A percentile compares a stretch with the other conserved stretches of the same genome.
Evolutionary conservation across 2,888 invertebrate genomes (phyloP).

Genomic region (Syrista parreyssii): DNA sequence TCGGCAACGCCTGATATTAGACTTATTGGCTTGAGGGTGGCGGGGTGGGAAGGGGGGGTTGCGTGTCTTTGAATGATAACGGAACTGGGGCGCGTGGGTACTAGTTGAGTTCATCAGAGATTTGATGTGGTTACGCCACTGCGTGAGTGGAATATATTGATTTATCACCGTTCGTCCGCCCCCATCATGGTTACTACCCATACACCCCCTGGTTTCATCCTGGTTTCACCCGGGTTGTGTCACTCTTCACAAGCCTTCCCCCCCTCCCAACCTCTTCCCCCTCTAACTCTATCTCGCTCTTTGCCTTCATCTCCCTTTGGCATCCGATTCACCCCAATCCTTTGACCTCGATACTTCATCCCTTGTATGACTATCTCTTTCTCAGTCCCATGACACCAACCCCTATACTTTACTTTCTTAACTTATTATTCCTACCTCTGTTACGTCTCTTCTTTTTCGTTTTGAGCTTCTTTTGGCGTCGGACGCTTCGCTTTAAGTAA

Average conservation of each 20-base stretch:
- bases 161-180: slow-evolving; percentile 45
- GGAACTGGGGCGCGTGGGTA: slow-evolving; percentile 29
- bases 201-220: too few relatives aligned
- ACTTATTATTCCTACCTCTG: too few relatives aligned
- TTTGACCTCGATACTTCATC: too few relatives aligned
- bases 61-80: slow-evolving; percentile 22
- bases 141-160: slow-evolving; percentile 60
- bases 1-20: background rate
- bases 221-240: too few relatives aligned
- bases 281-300: slow-evolving; percentile 4
- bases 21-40: background rate
- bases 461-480: too few relatives aligned
- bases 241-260: background rate
- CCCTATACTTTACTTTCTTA: too few relatives aligned
- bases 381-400: too few relatives aligned
- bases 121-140: slow-evolving; percentile 52
- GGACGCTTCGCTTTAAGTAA: too few relatives aligned
- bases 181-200: slow-evolving; percentile 9
- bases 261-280: slow-evolving; percentile 21
- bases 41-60: background rate
- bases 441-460: too few relatives aligned
- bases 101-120: slow-evolving; percentile 36
- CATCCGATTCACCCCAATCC: too few relatives aligned
- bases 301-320: background rate
- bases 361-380: too few relatives aligned